These are phyloP conservation scores for Aphelinus atriplicis DNA, from an alignment of 1,140 invertebrate species.

Conservation along the genomic window DNA sequence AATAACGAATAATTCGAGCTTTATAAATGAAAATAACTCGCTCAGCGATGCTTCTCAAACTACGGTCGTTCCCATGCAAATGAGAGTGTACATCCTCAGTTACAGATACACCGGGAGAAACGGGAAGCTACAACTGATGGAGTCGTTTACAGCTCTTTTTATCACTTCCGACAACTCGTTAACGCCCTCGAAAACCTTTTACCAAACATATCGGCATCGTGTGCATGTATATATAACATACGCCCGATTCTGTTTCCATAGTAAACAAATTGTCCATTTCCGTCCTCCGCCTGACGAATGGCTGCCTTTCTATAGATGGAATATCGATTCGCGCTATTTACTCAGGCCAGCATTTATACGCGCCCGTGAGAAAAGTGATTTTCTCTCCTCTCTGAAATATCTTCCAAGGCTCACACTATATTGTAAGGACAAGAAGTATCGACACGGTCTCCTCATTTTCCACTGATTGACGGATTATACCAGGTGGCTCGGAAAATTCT, in stretches of 20 bases:
- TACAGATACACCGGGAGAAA: neutral
- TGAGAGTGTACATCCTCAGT: neutral
- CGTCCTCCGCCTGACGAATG: neutral
- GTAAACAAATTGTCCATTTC: constrained; percentile 23
- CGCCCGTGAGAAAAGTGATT: neutral
- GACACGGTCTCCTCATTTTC: too few species aligned
- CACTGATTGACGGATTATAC: too few species aligned
- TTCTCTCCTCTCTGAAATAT: constrained; percentile 20
- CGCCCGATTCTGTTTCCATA: neutral
- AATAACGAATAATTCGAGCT: too few species aligned
- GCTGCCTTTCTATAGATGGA: neutral
- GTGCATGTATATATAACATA: neutral
- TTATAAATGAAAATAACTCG: too few species aligned
- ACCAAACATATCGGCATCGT: neutral
- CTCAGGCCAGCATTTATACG: too few species aligned
- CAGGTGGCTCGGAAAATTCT: too few species aligned
- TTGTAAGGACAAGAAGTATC: neutral
- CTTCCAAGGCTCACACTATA: constrained; percentile 25
- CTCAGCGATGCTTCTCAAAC: too few species aligned
- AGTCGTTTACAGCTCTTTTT: neutral
- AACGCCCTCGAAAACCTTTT: constrained; percentile 16
- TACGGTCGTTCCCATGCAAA: too few species aligned
- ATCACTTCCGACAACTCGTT: neutral
- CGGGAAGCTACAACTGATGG: neutral
- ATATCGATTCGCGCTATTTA: constrained; percentile 1